A percentile compares a stretch with the other conserved stretches of the same genome.
Evolutionary conservation across 2,113 vertebrate species (phyloP).

Genomic region (Oenanthe melanoleuca): DNA sequence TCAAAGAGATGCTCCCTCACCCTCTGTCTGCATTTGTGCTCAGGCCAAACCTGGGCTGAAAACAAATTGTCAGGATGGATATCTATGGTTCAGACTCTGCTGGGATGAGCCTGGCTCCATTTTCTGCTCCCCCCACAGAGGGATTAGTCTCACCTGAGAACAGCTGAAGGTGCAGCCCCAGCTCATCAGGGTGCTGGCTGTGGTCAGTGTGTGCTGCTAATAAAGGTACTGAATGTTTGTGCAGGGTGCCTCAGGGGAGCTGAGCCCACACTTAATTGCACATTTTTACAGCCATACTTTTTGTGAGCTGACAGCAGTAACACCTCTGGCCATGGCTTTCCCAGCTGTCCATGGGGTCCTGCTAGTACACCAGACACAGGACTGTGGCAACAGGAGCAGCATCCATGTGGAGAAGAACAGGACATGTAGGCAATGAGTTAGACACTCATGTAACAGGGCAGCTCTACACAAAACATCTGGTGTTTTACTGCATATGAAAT

Average conservation of each 20-base stretch:
- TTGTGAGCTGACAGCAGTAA: neutral
- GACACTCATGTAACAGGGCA: neutral
- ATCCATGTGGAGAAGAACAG: neutral
- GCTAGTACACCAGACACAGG: neutral
- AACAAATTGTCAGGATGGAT: neutral
- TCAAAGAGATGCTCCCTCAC: neutral
- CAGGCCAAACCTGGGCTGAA: neutral
- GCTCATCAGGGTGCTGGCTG: neutral
- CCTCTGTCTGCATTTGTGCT: neutral
- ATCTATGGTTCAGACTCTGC: neutral
- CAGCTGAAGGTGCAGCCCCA: neutral
- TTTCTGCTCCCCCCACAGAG: rapidly evolving
- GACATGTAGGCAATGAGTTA: neutral
- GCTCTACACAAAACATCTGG: neutral
- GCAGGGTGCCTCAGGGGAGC: neutral
- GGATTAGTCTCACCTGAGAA: neutral
- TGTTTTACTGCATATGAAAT: neutral
- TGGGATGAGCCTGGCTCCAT: neutral
- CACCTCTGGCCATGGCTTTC: neutral
- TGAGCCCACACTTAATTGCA: neutral
- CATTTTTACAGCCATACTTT: neutral
- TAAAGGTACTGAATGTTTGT: neutral
- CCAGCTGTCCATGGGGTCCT: neutral
- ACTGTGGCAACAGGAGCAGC: neutral
- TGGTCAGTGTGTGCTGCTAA: neutral